Base-by-base conservation (phyloP, 2,797 vertebrate genomes). In the Valencia hispanica region DNA sequence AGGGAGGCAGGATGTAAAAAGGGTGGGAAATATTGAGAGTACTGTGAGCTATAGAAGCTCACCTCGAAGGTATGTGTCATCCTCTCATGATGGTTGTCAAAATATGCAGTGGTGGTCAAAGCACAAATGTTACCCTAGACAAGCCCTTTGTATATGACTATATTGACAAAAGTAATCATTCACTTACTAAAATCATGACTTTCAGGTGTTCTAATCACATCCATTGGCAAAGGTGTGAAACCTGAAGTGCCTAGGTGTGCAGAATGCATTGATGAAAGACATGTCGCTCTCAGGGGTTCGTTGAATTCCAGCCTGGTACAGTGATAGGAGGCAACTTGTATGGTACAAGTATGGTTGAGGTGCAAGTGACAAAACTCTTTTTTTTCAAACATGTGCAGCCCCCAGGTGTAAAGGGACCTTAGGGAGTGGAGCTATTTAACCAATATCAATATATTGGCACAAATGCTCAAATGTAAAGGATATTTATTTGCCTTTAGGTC, bases 11-110 rank as follows among this genome's bases (percentile, higher is more conserved):
- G 18, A n/a, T 32, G 22, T 47, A 25, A 50, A 78, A 63, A 43
- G 22, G 47, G 48, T 3, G 27, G 22, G 53, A 74, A 57, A 72
- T 51, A 77, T 66, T 9, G 72, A 1, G 11, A 27, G 34, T 66
- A 78, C 68, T 53, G 43, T 43, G 45, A 72, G 11, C 32, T 83
- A 36, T 36, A 53, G 74, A n/a, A 66, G 81, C 74, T 87, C n/a
- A 78, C 84, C 88, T 89, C 83, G 88, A 87, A 87, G 90, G 79
- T 86, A 84, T 92, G 86, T 83, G 86, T 92, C 91, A 92, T 79
- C 79, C 75, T 81, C 85, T 81, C 88, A 72, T 59, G 78, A 70
- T 79, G 59, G 83, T 79, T 78, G 80, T 92, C 70, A 78, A 71
- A 80, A 79, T 57, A 53, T 6, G n/a, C 18, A 34, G 32, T 61